Evolutionary conservation across 2,888 invertebrate genomes (phyloP), one percentile per base, ranked within the genome.

Genomic region (Sphaeridia pumilis): DNA sequence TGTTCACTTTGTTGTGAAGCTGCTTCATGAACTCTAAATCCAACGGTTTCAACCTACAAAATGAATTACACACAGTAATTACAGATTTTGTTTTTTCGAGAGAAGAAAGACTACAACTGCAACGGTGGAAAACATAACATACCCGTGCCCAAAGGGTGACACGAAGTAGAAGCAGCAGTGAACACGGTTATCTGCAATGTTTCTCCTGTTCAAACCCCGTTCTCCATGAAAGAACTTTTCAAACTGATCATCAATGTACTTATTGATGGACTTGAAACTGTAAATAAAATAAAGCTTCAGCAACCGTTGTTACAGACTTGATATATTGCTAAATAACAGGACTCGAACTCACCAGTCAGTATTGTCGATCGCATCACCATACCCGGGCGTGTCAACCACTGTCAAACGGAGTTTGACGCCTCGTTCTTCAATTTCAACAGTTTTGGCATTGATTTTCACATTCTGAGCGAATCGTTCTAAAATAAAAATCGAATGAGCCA

Each of bases 131-230:
- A 22, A 3, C 17, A 62, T 28, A 54, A 38, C n/a, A n/a, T 76
- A 90, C 87, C 93, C 93, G 74, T 94, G 93, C 44, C 94, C 94
- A 72, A 89, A 90, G 1, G 94, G 94, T 52, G 93, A 93, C 70
- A 95, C 89, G 72, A 94, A 95, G 72, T 94, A 95, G 70, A 95
- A 90, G 73, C 87, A 95, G 73, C 95, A 95, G 70, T 97, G 95
- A 65, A 97, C 90, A 68, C 95, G 80, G 73, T 93, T 94, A 72
- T 97, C 95, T 53, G 93, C 84, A 66, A 97, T 95, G 71, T 95
- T 93, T 60, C 93, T 82, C 44, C 95, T 80, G 73, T 97, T 95
- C 42, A 95, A 76, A 1, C 95, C 95, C 68, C 92, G 92, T 73
- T 95, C 95, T 67, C 90, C 90, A 36, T 87, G 79, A 48, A 90